Base-by-base conservation (phyloP, 2,113 vertebrate species). In the Urocolius indicus region DNA sequence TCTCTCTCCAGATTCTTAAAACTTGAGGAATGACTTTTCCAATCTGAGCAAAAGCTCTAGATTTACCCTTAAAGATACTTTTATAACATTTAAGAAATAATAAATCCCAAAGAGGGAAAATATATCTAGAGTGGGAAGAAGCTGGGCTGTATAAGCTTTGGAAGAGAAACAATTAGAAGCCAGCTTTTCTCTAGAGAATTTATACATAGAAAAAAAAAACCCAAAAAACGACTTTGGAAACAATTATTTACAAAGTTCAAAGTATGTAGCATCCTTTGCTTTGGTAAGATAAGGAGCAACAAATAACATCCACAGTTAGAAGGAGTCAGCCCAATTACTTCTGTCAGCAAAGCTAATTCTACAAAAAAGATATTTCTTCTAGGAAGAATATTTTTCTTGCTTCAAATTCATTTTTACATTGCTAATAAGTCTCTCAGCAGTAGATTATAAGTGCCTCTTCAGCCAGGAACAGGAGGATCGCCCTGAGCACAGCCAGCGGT, bases 371-470 rank as follows among this genome's bases (percentile, higher is more conserved):
- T 22, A 16, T 88, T 96, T 95, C 62, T 90, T 62, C 69, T 46
- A 19, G 83, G 65, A 93, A 93, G 66, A 91, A 87, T 24, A 27
- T n/a, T 93, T 67, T 16, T 32, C 89, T 73, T 32, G 62, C 86
- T 61, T 45, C 66, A n/a, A 20, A 57, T 80, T 93, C 72, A 11
- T 80, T 94, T 95, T 88, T 92, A 81, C 84, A 93, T 93, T 93
- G 94, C 92, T 96, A 96, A 94, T 85, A 84, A 93, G 87, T 92
- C 83, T 96, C 93, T 94, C 52, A 77, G 82, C 83, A 72, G 83
- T 57, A 26, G 87, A 93, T 92, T 30, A n/a, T 38, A 95, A 91
- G 93, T 54, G 89, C 45, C 87, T 95, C 90, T 95, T 43, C 43
- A 92, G 68, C 49, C 88, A 46, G 88, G 82, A 90, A 69, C 82